phyloP scores from a whole-genome alignment of 2,888 invertebrate species.

The Ophonus ardosiacus region DNA sequence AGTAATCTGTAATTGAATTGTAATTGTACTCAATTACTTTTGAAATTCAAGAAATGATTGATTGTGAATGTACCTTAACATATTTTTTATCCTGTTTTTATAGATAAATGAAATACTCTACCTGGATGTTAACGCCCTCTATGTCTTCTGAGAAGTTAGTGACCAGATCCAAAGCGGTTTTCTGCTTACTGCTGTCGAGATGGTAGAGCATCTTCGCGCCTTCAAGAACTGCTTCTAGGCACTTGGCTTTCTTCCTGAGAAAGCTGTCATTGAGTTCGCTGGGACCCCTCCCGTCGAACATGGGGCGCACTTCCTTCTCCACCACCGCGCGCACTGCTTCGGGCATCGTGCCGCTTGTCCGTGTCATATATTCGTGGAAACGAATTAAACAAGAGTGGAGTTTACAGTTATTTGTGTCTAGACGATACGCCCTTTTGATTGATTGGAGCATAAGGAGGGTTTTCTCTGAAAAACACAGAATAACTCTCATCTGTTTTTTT shows the following conservation, averaged over 20 bases:
- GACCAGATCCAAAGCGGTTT: slow-evolving; percentile 81
- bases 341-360: slow-evolving; percentile 73
- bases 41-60: too few species aligned
- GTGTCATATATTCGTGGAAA: slow-evolving; percentile 80
- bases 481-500: too few species aligned
- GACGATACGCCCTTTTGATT: slow-evolving; percentile 90
- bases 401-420: slow-evolving; percentile 86
- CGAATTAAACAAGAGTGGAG: slow-evolving; percentile 92
- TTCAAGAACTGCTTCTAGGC: slow-evolving; percentile 89
- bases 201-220: slow-evolving; percentile 89
- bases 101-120: slow-evolving; percentile 66
- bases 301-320: slow-evolving; percentile 76
- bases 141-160: slow-evolving; percentile 78
- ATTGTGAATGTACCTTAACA: background rate
- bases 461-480: slow-evolving; percentile 81
- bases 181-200: slow-evolving; percentile 83
- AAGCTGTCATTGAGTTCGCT: slow-evolving; percentile 84
- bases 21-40: too few species aligned
- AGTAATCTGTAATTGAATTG: too few species aligned
- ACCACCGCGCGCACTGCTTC: slow-evolving; percentile 78
- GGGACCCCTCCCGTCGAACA: slow-evolving; percentile 80
- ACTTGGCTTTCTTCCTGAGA: slow-evolving; percentile 79
- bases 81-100: background rate
- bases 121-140: slow-evolving; percentile 77
- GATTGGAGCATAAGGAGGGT: slow-evolving; percentile 97